Evolutionary conservation across 2,113 vertebrate genomes (phyloP), one percentile per base, ranked within the genome.

Genomic region (Tupaia chinensis): DNA sequence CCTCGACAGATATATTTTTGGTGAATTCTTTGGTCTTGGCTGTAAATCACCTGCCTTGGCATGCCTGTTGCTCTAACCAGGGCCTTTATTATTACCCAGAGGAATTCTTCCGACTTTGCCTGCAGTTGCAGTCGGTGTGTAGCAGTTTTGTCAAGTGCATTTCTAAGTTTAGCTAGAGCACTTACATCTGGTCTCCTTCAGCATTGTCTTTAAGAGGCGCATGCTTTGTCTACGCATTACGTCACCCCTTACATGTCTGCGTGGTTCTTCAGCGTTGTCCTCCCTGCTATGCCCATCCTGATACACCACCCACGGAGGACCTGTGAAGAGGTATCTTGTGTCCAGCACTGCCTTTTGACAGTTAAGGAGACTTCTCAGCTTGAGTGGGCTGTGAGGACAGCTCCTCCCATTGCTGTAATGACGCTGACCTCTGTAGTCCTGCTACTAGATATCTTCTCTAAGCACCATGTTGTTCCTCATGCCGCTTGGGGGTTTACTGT

Each of bases 11-110:
- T 66, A 14, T 17, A 15, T 5, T 74, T 89, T 32, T 79, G 22
- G 19, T 79, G 20, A 34, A 72, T 89, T 44, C 27, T 53, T 74
- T 13, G 16, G 0, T 23, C 16, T 66, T 65, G 22, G 22, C 76
- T 58, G 5, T 17, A 6, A 32, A 1, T 17, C 0, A 0, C 60
- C 16, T 34, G 6, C 3, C n/a, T 16, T 54, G 13, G 6, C 27
- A 34, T 56, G 8, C 20, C 69, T n/a, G 5, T 72, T 94, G 29
- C 69, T 54, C 87, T 29, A 27, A 9, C 1, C 0, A 3, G 11
- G 9, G 0, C 17, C 15, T 73, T 66, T n/a, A 60, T 20, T 29
- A 34, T 14, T 68, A 56, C 3, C 2, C 17, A 56, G 23, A 83
- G 25, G 22, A 73, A 61, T 61, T 86, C 15, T 6, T 87, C 27